Base-by-base conservation (phyloP, 2,797 vertebrate genomes). In the Phoebastria nigripes region DNA sequence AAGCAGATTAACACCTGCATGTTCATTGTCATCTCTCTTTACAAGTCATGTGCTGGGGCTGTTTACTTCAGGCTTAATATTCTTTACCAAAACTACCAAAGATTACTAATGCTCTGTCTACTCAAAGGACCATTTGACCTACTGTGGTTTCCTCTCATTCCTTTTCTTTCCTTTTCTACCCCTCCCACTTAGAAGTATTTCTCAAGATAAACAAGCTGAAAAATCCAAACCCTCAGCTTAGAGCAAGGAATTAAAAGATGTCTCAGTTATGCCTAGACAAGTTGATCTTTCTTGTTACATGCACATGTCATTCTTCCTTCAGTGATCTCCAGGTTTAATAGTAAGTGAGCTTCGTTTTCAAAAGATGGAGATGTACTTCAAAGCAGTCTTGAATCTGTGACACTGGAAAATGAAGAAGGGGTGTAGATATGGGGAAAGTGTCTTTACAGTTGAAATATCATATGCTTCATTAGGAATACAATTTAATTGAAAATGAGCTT, bases 41-140 rank as follows among this genome's bases (percentile, higher is more conserved):
- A 25, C 3, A 21, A 51, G 4, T 51, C 37, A 4, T 0, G 0
- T 41, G 18, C 24, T 72, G 33, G 14, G 29, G 8, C 21, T 79
- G 4, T 86, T 71, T 69, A 29, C 8, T 59, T 88, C 8, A 37
- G 28, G 6, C 1, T 72, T 55, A 16, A 22, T 80, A 8, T 37
- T 78, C 33, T 49, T 65, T 65, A 61, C 18, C 8, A 35, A 70
- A 87, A 46, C 6, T 90, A 41, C 11, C 8, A 21, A 65, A 39
- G 11, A 28, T n/a, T 22, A 90, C 29, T 31, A 78, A 37, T 41
- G 6, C 2, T 46, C 13, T 66, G 2, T 58, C 13, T 91, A 11
- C 8, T 72, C 9, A 31, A 83, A 82, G 33, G 9, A 20, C 4
- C 0, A 3, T 28, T 91, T 80, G 37, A 41, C 4, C 24, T 74